These are phyloP conservation scores for Drosophila mojavensis DNA, from an alignment of 1,140 invertebrate species.

Conservation along the genomic window DNA sequence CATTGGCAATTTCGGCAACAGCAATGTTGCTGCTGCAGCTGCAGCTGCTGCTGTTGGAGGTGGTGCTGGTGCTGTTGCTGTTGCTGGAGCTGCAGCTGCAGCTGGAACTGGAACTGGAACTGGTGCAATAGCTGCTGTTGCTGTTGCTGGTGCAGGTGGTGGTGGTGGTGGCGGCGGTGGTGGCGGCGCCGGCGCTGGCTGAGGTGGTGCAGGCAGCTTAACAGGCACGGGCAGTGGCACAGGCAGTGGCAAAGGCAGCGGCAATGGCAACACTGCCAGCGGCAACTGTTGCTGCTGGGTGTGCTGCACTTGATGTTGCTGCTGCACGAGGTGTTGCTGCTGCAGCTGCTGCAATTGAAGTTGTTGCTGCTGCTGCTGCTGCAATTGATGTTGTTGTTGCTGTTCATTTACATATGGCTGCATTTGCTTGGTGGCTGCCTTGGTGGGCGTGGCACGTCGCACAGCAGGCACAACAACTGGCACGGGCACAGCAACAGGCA, in stretches of 20 bases:
- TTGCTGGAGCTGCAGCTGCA: neutral
- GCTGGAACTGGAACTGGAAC: neutral
- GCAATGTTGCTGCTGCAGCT: conserved; percentile 10
- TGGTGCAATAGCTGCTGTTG: neutral
- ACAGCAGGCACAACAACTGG: neutral
- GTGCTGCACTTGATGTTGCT: neutral
- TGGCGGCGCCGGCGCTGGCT: neutral
- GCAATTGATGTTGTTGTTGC: neutral
- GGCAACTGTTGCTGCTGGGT: neutral
- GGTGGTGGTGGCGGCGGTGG: neutral
- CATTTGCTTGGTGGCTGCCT: conserved; percentile 68
- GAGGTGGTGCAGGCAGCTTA: conserved; percentile 14
- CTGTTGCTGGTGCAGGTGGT: neutral
- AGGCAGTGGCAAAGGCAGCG: conserved; percentile 9
- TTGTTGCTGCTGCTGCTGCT: neutral
- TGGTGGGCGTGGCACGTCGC: conserved; percentile 55
- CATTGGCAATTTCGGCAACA: conserved; percentile 62
- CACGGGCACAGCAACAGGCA: neutral
- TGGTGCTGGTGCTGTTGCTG: neutral
- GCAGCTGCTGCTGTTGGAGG: neutral
- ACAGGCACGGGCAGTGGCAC: conserved; percentile 15
- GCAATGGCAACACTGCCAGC: conserved; percentile 11
- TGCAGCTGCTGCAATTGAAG: neutral
- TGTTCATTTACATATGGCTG: neutral
- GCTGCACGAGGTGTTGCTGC: neutral